Percentiles rank a stretch among this genome's conserved stretches.
Conservation (phyloP, 2,797 vertebrate genomes). For the Urosaurus nigricauda region DNA sequence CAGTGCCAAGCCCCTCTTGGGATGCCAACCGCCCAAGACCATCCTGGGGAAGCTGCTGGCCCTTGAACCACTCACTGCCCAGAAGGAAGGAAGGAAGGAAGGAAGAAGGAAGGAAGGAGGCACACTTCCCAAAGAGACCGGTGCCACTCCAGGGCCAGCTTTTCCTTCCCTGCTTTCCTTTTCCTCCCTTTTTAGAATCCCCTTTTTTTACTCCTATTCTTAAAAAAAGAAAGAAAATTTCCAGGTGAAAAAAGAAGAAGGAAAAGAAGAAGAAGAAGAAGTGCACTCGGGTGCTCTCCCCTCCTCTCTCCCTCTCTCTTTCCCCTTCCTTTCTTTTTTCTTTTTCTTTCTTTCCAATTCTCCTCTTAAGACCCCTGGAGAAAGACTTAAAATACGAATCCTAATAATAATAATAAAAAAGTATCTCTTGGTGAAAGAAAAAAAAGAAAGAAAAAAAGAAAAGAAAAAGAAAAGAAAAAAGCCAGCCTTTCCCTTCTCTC, state of each 20-base stretch:
- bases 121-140: constrained; percentile 71
- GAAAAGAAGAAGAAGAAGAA: no score
- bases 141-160: constrained; percentile 76
- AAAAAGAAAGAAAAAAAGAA: background rate
- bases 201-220: no score
- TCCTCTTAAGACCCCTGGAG: constrained; percentile 77
- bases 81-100: constrained; percentile 17
- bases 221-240: no score
- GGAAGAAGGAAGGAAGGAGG: constrained; percentile 69
- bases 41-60: constrained; percentile 85
- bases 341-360: constrained; percentile 9
- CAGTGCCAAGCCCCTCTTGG: no score
- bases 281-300: constrained; percentile 70
- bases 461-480: background rate
- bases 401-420: no score
- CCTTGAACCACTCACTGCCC: constrained; percentile 83
- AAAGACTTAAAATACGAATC: constrained; percentile 68
- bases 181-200: no score
- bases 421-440: constrained; percentile 75
- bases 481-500: constrained; percentile 56
- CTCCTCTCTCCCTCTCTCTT: constrained; percentile 49
- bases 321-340: background rate
- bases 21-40: constrained; percentile 64
- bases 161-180: constrained; percentile 61
- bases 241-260: no score